Evolutionary conservation across 2,113 vertebrate genomes (phyloP).

Genomic region (Ariopsis seemanni): DNA sequence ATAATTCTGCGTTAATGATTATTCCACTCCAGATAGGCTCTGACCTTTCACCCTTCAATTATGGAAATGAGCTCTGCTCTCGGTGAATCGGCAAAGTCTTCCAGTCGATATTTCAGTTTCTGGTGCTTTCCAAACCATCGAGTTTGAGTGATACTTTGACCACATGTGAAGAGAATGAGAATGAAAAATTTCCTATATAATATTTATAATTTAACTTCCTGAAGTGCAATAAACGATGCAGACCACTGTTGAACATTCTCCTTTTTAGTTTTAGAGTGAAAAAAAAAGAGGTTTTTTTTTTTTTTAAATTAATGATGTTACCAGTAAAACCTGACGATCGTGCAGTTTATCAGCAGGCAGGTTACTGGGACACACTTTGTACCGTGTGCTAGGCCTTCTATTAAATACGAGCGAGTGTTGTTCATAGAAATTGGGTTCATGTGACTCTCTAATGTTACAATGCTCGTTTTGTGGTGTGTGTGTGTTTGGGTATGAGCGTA

Average conservation of each 20-base stretch:
- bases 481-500: background rate
- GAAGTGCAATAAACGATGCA: background rate
- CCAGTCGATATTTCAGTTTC: constrained; percentile 37
- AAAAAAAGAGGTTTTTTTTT: background rate
- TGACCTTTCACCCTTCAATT: constrained; percentile 79
- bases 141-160: background rate
- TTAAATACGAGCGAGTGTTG: background rate
- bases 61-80: constrained; percentile 74
- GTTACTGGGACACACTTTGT: background rate
- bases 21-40: constrained; percentile 74
- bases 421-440: constrained; percentile 10
- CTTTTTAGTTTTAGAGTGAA: background rate
- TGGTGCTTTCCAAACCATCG: constrained; percentile 5
- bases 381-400: too few species aligned
- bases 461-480: background rate
- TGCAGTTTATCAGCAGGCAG: background rate
- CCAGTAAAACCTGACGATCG: background rate
- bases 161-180: background rate
- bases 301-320: background rate
- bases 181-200: background rate
- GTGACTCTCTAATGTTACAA: background rate
- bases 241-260: background rate
- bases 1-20: constrained; percentile 78
- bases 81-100: constrained; percentile 52
- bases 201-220: background rate